A percentile compares a stretch with the other conserved stretches of the same genome.
phyloP scores from a whole-genome alignment of 2,888 invertebrate genomes.

The Cerceris rybyensis region DNA sequence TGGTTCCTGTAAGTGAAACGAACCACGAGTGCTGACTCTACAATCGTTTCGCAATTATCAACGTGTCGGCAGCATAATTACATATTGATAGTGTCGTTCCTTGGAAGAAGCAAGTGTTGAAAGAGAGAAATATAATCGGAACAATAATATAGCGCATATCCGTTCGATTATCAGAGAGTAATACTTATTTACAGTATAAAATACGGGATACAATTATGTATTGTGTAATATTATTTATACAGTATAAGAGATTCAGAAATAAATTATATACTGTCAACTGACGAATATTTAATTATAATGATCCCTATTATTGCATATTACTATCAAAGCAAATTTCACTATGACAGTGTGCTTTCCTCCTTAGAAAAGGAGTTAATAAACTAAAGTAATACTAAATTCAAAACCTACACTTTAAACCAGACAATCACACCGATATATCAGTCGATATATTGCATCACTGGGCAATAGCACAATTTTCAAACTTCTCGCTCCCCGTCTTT shows the following conservation, averaged over 20 bases:
- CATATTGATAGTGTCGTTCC: constrained; percentile 11
- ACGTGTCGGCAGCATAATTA: background rate
- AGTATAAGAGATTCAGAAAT: constrained; percentile 22
- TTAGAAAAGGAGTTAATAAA: too few species aligned
- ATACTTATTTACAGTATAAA: constrained; percentile 9
- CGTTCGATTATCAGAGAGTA: background rate
- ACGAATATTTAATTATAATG: too few species aligned
- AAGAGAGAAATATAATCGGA: constrained; percentile 15
- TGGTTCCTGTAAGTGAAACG: too few species aligned
- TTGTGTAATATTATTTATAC: constrained; percentile 56
- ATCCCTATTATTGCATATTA: too few species aligned
- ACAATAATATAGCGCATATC: constrained; percentile 23
- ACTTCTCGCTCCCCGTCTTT: too few species aligned
- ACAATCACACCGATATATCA: too few species aligned
- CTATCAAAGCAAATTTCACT: too few species aligned
- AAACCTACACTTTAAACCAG: too few species aligned
- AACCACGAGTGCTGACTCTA: background rate
- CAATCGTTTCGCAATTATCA: background rate
- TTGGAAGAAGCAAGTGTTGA: constrained; percentile 15
- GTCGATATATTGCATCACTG: too few species aligned
- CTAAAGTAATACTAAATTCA: too few species aligned
- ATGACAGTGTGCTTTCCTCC: too few species aligned
- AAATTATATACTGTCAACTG: constrained; percentile 14
- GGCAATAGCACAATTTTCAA: too few species aligned
- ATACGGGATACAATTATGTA: constrained; percentile 22